Percentiles rank a stretch among this genome's conserved stretches.
phyloP scores from a whole-genome alignment of 2,113 vertebrate species.

The Bagarius yarrelli region DNA sequence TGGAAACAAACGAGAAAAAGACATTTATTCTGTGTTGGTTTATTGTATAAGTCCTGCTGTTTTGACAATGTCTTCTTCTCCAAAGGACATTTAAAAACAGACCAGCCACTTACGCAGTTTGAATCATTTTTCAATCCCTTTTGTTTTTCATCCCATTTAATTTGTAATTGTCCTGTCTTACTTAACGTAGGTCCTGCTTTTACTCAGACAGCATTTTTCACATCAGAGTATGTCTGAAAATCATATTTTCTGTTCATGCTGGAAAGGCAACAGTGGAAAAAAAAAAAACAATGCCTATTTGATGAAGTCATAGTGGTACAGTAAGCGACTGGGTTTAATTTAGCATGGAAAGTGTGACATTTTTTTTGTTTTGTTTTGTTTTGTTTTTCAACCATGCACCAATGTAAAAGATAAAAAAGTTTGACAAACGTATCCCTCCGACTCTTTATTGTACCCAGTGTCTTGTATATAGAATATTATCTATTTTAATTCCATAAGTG shows the following conservation, averaged over 20 bases:
- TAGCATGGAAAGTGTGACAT: slow-evolving; percentile 41
- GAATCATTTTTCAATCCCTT: slow-evolving; percentile 12
- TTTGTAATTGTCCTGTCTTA: slow-evolving; percentile 40
- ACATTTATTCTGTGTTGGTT: neutral
- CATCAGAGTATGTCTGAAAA: slow-evolving; percentile 22
- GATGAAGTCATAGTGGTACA: slow-evolving; percentile 38
- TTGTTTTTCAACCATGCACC: neutral
- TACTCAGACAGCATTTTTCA: slow-evolving; percentile 31
- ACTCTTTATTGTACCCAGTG: neutral
- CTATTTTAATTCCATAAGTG: slow-evolving; percentile 53
- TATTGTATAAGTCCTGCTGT: neutral
- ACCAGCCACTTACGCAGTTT: slow-evolving; percentile 12
- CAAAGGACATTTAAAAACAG: slow-evolving; percentile 20
- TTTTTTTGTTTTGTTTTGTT: slow-evolving; percentile 15
- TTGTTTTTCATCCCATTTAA: slow-evolving; percentile 39
- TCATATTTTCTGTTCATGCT: slow-evolving; percentile 35
- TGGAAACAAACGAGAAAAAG: neutral
- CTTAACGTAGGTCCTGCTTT: slow-evolving; percentile 35
- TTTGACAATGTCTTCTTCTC: slow-evolving; percentile 8
- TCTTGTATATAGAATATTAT: slow-evolving; percentile 18
- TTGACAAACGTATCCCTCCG: slow-evolving; percentile 18
- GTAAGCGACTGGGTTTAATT: slow-evolving; percentile 41
- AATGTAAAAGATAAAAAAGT: slow-evolving; percentile 17
- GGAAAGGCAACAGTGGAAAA: slow-evolving; percentile 27
- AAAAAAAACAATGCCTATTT: slow-evolving; percentile 44